phyloP scores from a whole-genome alignment of 2,113 vertebrate genomes.

The Podiceps cristatus region DNA sequence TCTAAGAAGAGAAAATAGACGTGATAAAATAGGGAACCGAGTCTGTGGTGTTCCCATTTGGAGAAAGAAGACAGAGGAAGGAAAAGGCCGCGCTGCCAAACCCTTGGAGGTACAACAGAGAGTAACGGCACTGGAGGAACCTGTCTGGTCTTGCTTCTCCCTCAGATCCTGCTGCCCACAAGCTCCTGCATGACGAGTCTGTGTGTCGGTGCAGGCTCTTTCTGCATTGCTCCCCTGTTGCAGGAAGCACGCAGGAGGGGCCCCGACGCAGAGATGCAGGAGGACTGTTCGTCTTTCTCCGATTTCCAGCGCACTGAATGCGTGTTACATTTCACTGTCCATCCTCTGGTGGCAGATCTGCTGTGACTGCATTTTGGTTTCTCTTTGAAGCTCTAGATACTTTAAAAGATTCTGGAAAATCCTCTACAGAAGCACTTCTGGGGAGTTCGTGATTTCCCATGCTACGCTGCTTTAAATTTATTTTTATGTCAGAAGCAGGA shows the following conservation, averaged over 20 bases:
- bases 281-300: neutral
- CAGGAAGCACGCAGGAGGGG: neutral
- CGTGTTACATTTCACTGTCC: fast-evolving
- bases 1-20: neutral
- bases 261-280: neutral
- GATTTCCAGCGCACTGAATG: fast-evolving
- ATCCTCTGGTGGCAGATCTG: neutral
- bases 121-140: neutral
- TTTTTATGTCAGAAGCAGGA: neutral
- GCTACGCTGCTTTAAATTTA: neutral
- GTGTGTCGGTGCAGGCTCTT: neutral
- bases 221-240: neutral
- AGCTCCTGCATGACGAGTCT: fast-evolving
- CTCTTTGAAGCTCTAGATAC: neutral
- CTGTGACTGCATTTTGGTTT: neutral
- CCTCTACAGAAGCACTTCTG: neutral
- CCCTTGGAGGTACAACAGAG: neutral
- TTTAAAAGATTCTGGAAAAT: neutral
- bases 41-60: neutral
- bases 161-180: neutral
- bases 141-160: neutral
- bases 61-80: neutral
- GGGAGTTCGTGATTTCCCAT: neutral
- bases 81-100: neutral
- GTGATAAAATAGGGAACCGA: neutral